Evolutionary conservation across 2,797 vertebrate genomes (phyloP).

Genomic region (Odontamblyopus lacepedii): DNA sequence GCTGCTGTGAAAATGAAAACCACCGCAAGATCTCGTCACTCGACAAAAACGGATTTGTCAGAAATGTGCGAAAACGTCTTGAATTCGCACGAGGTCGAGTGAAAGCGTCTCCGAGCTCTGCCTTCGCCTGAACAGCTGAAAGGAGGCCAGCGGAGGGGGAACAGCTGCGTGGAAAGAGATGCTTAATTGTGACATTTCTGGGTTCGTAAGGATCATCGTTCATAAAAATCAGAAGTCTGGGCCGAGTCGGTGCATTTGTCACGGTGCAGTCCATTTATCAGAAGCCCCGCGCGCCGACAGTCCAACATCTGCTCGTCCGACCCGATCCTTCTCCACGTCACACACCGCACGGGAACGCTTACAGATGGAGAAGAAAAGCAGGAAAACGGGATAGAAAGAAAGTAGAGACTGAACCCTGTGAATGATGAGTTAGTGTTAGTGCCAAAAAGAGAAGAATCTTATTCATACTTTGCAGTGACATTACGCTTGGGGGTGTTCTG

Average conservation of each 20-base stretch:
- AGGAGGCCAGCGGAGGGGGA: conserved; percentile 52
- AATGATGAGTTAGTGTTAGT: not conserved
- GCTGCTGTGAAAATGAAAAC: conserved; percentile 18
- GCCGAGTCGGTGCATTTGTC: not conserved
- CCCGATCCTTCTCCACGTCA: not conserved
- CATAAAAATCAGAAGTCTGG: not conserved
- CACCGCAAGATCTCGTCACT: conserved; percentile 4
- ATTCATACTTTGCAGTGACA: too few species aligned
- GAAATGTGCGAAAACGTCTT: not conserved
- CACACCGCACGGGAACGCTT: not conserved
- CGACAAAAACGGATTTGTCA: not conserved
- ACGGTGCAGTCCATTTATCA: not conserved
- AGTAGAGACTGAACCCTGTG: not conserved
- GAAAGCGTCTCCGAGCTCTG: conserved; percentile 16
- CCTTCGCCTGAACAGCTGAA: conserved; percentile 38
- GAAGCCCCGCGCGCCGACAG: not conserved
- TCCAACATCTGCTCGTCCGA: not conserved
- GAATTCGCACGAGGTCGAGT: conserved; percentile 5
- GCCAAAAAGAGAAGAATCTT: not conserved
- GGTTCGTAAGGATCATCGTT: not conserved
- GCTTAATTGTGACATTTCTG: not conserved
- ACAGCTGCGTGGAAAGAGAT: conserved; percentile 38
- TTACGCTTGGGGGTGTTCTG: too few species aligned
- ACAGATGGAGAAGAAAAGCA: not conserved
- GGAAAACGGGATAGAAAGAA: not conserved